Percentiles rank a stretch among this genome's conserved stretches.
Evolutionary conservation across 2,888 invertebrate species (phyloP).

Genomic region (Aspidiotus rigidus): DNA sequence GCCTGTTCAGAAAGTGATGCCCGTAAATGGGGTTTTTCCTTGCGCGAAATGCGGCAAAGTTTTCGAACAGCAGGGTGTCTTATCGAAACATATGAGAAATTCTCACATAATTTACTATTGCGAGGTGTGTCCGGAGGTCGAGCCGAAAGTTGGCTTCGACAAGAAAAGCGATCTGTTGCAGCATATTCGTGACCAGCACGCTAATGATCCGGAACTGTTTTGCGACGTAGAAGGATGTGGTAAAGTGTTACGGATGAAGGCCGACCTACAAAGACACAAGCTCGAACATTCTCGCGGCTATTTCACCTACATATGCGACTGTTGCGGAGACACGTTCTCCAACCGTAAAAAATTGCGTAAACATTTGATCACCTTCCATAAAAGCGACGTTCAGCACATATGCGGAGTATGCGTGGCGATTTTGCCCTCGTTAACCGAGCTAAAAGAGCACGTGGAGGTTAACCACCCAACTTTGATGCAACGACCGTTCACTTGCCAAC

Average conservation of each 20-base stretch:
- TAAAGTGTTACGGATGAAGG: conserved; percentile 48
- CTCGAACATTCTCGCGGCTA: conserved; percentile 44
- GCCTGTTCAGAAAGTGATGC: conserved; percentile 40
- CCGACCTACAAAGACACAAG: conserved; percentile 47
- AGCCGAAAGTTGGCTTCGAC: conserved; percentile 42
- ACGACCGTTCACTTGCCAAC: conserved; percentile 49
- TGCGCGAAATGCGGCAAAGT: conserved; percentile 52
- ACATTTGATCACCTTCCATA: conserved; percentile 51
- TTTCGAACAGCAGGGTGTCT: conserved; percentile 47
- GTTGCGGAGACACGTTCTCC: conserved; percentile 51
- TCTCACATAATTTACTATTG: conserved; percentile 51
- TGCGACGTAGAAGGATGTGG: conserved; percentile 46
- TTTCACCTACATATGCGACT: conserved; percentile 45
- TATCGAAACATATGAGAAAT: conserved; percentile 48
- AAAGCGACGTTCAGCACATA: conserved; percentile 49
- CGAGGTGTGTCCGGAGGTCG: conserved; percentile 48
- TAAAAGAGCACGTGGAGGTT: conserved; percentile 50
- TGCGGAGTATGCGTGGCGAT: conserved; percentile 52
- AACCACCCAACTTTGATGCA: conserved; percentile 47
- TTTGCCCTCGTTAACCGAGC: conserved; percentile 49
- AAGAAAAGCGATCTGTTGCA: conserved; percentile 52
- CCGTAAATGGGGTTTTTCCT: conserved; percentile 40
- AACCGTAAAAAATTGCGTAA: conserved; percentile 52
- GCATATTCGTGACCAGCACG: conserved; percentile 46
- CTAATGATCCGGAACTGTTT: conserved; percentile 48